These are phyloP conservation scores for Hesperophylax magnus DNA, from an alignment of 1,140 invertebrate genomes.

Conservation along the genomic window DNA sequence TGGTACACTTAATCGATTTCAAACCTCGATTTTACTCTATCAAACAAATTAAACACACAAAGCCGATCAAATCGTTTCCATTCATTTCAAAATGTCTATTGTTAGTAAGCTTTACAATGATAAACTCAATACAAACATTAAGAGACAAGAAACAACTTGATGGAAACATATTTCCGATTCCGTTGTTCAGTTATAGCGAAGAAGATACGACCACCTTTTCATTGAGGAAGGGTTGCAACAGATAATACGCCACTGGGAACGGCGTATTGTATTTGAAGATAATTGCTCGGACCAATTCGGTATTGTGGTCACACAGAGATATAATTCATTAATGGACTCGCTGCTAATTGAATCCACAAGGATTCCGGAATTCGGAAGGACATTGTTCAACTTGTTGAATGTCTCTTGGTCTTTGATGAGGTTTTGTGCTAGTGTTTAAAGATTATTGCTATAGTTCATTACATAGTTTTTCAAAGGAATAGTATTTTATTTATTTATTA, in stretches of 20 bases:
- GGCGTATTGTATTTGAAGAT: conserved; percentile 25
- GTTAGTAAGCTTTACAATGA: no score
- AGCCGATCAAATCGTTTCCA: no score
- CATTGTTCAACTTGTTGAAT: conserved; percentile 2
- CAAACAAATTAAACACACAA: no score
- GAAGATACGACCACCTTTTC: conserved; percentile 11
- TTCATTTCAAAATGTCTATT: no score
- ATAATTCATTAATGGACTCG: not conserved
- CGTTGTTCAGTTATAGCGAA: conserved; percentile 9
- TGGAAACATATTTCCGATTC: conserved; percentile 6
- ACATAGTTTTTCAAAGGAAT: no score
- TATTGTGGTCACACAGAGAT: conserved; percentile 30
- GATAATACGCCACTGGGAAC: conserved; percentile 19
- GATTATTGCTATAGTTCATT: no score
- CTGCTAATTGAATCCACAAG: conserved; percentile 31
- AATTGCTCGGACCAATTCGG: conserved; percentile 26
- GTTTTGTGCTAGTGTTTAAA: not conserved
- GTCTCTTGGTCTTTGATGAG: not conserved
- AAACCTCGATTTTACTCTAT: no score
- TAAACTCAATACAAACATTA: not conserved
- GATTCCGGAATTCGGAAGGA: no score
- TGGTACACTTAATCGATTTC: no score
- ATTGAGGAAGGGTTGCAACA: not conserved
- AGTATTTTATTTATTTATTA: no score
- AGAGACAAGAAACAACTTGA: not conserved